Evolutionary conservation across 2,888 invertebrate genomes (phyloP), one percentile per base, ranked within the genome.

Genomic region (Ganaspis brasiliensis): DNA sequence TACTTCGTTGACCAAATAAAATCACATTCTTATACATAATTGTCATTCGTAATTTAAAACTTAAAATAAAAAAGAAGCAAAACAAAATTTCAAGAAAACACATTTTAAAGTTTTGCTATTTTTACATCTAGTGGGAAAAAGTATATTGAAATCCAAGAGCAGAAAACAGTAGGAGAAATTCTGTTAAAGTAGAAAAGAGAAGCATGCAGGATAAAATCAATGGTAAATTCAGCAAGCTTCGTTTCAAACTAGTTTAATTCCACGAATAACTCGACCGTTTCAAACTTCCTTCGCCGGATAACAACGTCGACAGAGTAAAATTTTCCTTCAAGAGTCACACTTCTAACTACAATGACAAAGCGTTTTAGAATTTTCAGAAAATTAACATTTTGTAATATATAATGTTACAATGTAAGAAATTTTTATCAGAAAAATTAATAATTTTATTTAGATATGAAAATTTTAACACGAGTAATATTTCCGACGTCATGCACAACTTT

Each of bases 221-320:
- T 67, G 67, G 40, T 24, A 24, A 67, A 67, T 67, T 67, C 21
- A 45, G 67, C 24, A 21, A 67, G 45, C 45, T 67, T 24, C 45
- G 67, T 21, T 67, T 45, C n/a, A 45, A 67, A 67, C 67, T 24
- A 45, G 67, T 67, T 67, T 67, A 45, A 67, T 67, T 67, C 67
- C 67, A 67, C 14, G 45, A 45, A 67, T 67, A 67, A 67, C 67
- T 67, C 67, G 67, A 45, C 67, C 40, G 24, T 67, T 67, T 24
- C n/a, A 45, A 67, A 67, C 67, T 67, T 67, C 21, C 67, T 45
- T 24, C 21, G n/a, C 24, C 16, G 45, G 45, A 45, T 67, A 67
- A 67, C 67, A 67, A 9, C 24, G 45, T 24, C n/a, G 6, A 6
- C 9, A 67, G 14, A 67, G 40, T 24, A 63, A 35, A 16, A 52